Evolutionary conservation across 1,140 invertebrate genomes (phyloP).

Genomic region (Idris sp.): DNA sequence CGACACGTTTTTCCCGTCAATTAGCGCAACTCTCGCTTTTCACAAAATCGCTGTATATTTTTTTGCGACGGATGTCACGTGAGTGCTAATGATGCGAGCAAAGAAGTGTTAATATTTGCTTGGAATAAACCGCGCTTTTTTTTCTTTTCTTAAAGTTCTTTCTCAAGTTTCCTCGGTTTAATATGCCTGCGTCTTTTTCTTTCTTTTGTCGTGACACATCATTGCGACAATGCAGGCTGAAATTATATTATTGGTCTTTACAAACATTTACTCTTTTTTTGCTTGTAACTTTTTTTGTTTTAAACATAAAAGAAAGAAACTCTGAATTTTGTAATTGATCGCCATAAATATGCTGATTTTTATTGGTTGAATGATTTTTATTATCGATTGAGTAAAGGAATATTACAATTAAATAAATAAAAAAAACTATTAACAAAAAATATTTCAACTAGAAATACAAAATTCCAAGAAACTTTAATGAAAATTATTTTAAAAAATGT

Average conservation of each 20-base stretch:
- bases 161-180: slow-evolving; percentile 49
- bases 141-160: slow-evolving; percentile 61
- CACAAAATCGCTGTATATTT: slow-evolving; percentile 30
- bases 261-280: no score
- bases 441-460: no score
- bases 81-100: slow-evolving; percentile 61
- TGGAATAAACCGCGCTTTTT: slow-evolving; percentile 57
- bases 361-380: no score
- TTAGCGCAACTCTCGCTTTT: slow-evolving; percentile 53
- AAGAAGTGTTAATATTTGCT: slow-evolving; percentile 66
- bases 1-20: slow-evolving; percentile 59
- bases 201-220: slow-evolving; percentile 28
- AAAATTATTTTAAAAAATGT: no score
- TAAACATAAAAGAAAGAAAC: slow-evolving; percentile 48
- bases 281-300: no score
- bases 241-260: slow-evolving; percentile 63
- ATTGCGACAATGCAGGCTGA: slow-evolving; percentile 55
- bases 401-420: no score
- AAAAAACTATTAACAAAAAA: no score
- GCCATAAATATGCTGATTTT: no score
- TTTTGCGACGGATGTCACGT: slow-evolving; percentile 49
- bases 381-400: no score
- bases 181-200: slow-evolving; percentile 33
- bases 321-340: slow-evolving; percentile 35
- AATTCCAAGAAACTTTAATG: no score